These are phyloP conservation scores for Cataglyphis hispanica DNA, from an alignment of 1,140 invertebrate species.

Conservation along the genomic window DNA sequence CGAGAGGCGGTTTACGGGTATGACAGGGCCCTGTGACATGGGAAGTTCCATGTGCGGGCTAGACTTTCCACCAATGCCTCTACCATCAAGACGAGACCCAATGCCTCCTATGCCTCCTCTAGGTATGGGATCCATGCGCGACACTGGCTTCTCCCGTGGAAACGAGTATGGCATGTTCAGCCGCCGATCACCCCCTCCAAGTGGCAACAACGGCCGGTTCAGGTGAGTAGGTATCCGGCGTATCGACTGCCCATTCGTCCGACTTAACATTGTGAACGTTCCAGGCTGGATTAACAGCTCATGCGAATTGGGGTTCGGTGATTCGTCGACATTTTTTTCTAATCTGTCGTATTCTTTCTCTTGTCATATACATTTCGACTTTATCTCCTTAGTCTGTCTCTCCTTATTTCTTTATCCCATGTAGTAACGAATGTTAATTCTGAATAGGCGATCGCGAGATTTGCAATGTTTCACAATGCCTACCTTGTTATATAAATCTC, in stretches of 20 bases:
- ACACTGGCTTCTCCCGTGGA: slow-evolving; percentile 86
- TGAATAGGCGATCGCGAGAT: slow-evolving; percentile 34
- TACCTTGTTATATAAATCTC: slow-evolving; percentile 20
- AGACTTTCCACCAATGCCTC: slow-evolving; percentile 89
- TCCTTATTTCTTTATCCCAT: slow-evolving; percentile 42
- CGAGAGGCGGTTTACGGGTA: slow-evolving; percentile 91
- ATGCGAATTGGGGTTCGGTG: slow-evolving; percentile 84
- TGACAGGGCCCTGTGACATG: slow-evolving; percentile 88
- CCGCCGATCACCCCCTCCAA: slow-evolving; percentile 90
- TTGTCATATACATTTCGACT: slow-evolving; percentile 42
- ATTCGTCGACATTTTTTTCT: slow-evolving; percentile 73
- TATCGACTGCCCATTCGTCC: slow-evolving; percentile 79
- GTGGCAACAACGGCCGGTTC: slow-evolving; percentile 86
- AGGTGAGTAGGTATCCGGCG: slow-evolving; percentile 83
- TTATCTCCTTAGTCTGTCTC: slow-evolving; percentile 61
- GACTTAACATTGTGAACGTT: slow-evolving; percentile 84
- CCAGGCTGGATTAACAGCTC: slow-evolving; percentile 84
- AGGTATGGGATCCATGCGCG: slow-evolving; percentile 87
- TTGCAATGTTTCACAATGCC: slow-evolving; percentile 18
- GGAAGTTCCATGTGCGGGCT: slow-evolving; percentile 88
- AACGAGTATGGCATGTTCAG: slow-evolving; percentile 94
- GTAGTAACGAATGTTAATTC: slow-evolving; percentile 31
- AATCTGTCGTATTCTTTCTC: slow-evolving; percentile 52
- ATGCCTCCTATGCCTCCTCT: slow-evolving; percentile 89
- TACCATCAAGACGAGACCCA: slow-evolving; percentile 89